Conservation (phyloP, 35 echinoderm and acorn worm species). For the Chiridota heheva region DNA sequence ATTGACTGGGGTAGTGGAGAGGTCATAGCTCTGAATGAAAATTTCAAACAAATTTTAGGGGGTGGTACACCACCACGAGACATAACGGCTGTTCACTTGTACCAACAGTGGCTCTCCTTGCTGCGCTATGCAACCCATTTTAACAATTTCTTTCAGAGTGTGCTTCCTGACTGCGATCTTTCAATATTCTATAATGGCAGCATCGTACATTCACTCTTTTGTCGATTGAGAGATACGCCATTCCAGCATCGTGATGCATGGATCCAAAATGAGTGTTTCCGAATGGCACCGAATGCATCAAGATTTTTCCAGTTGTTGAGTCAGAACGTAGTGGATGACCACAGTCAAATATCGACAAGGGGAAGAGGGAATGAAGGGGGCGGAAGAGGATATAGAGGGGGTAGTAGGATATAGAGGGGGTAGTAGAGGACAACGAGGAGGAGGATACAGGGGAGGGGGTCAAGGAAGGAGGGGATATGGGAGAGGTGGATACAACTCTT, state of each 20-base stretch:
- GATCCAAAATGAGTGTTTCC: neutral
- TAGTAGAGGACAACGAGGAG: neutral
- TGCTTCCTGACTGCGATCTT: constrained; percentile 39
- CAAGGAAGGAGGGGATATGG: neutral
- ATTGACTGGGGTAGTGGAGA: constrained; percentile 4
- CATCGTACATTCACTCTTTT: constrained; percentile 47
- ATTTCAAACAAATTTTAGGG: constrained; percentile 17
- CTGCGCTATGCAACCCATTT: constrained; percentile 22
- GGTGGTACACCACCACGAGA: neutral
- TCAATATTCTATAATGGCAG: constrained; percentile 70
- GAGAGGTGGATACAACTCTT: too few relatives aligned
- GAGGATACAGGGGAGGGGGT: neutral
- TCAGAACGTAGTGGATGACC: constrained; percentile 2
- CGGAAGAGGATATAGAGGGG: neutral
- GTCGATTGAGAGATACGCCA: neutral
- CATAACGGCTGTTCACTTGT: constrained; percentile 24
- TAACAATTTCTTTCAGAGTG: constrained; percentile 40
- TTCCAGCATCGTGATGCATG: neutral
- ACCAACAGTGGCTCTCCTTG: constrained; percentile 59
- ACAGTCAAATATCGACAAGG: neutral
- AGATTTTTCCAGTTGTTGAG: constrained; percentile 16
- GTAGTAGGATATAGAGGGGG: neutral
- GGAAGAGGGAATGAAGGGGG: neutral
- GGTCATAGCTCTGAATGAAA: constrained; percentile 2
- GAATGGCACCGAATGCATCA: neutral